phyloP scores from a whole-genome alignment of 2,888 invertebrate genomes.

The Melinaea marsaeus region DNA sequence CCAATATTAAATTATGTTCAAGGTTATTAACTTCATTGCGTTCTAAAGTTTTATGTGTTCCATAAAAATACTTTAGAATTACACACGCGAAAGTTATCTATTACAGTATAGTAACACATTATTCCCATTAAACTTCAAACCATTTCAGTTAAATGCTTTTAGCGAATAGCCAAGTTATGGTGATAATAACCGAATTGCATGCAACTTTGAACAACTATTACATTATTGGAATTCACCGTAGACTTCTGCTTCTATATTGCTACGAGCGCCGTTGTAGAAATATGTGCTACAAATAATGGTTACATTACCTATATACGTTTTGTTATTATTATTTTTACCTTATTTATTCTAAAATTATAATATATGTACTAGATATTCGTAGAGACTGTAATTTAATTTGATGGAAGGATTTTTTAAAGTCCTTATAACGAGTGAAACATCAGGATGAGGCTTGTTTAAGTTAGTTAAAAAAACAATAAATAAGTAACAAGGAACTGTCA shows the following conservation, averaged over 20 bases:
- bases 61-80: conserved; percentile 13
- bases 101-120: conserved; percentile 21
- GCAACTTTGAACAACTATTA: conserved; percentile 31
- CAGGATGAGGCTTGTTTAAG: no score
- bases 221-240: conserved; percentile 32
- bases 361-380: no score
- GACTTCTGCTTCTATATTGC: conserved; percentile 26
- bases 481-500: conserved; percentile 39
- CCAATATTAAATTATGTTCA: background rate
- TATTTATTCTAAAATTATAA: no score
- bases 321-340: conserved; percentile 8
- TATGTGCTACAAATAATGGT: conserved; percentile 18
- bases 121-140: conserved; percentile 29
- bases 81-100: conserved; percentile 11
- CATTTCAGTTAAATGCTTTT: conserved; percentile 26
- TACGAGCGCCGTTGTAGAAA: conserved; percentile 18
- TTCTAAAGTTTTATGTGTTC: background rate
- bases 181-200: conserved; percentile 33
- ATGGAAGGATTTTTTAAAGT: no score
- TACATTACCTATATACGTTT: conserved; percentile 9
- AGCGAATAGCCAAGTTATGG: conserved; percentile 31
- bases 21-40: background rate
- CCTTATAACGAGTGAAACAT: no score
- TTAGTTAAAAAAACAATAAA: conserved; percentile 12
- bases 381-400: no score